These are phyloP conservation scores for Pantherophis guttatus DNA, from an alignment of 2,113 vertebrate species.

Conservation along the genomic window DNA sequence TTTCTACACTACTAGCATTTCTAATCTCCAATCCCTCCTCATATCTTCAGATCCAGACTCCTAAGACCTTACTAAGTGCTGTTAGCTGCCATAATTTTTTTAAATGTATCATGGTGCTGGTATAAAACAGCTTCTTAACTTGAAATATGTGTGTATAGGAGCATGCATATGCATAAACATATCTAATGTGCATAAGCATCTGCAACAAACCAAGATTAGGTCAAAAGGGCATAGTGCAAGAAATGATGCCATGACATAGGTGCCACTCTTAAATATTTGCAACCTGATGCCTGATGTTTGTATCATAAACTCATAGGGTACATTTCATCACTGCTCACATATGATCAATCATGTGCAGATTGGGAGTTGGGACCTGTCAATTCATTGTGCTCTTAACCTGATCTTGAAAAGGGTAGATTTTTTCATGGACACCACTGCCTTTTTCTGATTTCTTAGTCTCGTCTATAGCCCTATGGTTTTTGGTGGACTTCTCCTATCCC, in stretches of 20 bases:
- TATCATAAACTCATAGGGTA: not conserved
- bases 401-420: not conserved
- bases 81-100: not conserved
- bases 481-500: not conserved
- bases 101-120: not conserved
- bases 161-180: not conserved
- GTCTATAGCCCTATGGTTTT: not conserved
- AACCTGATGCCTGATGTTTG: not conserved
- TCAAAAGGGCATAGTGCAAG: not conserved
- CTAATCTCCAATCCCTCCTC: not conserved
- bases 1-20: not conserved
- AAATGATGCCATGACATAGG: not conserved
- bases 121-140: not conserved
- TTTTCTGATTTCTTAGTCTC: not conserved
- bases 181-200: not conserved
- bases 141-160: not conserved
- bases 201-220: not conserved
- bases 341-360: not conserved
- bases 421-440: not conserved
- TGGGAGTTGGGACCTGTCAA: not conserved
- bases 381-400: not conserved
- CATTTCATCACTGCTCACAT: not conserved
- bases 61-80: not conserved
- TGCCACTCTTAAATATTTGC: not conserved
- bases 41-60: not conserved